Percentiles rank a stretch among this genome's conserved stretches.
Evolutionary conservation across 2,113 vertebrate species (phyloP).

Genomic region (Phocoena sinus): DNA sequence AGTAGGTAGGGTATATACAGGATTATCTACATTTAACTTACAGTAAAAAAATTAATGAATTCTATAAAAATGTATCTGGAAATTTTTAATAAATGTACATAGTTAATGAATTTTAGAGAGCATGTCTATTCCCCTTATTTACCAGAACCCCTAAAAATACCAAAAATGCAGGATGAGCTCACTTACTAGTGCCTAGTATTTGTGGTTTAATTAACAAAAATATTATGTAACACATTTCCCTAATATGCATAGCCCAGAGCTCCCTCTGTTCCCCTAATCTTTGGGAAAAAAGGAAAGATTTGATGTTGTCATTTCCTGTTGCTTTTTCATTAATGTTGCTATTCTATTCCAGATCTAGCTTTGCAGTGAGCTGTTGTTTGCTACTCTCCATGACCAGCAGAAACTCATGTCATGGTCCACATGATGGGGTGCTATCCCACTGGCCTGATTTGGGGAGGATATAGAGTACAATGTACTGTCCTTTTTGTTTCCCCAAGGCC

Average conservation of each 20-base stretch:
- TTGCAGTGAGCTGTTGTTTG: background rate
- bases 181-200: background rate
- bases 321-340: background rate
- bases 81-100: background rate
- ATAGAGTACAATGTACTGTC: accelerated
- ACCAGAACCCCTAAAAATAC: background rate
- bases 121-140: background rate
- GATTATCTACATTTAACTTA: background rate
- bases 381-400: background rate
- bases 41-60: background rate
- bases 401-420: background rate
- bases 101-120: background rate
- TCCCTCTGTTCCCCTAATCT: background rate
- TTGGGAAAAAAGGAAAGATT: background rate
- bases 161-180: background rate
- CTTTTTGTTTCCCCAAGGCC: background rate
- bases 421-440: too few relatives aligned
- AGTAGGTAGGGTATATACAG: background rate
- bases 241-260: background rate
- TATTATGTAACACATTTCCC: background rate
- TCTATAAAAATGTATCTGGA: background rate
- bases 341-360: background rate
- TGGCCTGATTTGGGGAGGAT: background rate
- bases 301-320: background rate
- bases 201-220: background rate